phyloP scores from a whole-genome alignment of 2,888 invertebrate species.

The Gryllus longicercus region DNA sequence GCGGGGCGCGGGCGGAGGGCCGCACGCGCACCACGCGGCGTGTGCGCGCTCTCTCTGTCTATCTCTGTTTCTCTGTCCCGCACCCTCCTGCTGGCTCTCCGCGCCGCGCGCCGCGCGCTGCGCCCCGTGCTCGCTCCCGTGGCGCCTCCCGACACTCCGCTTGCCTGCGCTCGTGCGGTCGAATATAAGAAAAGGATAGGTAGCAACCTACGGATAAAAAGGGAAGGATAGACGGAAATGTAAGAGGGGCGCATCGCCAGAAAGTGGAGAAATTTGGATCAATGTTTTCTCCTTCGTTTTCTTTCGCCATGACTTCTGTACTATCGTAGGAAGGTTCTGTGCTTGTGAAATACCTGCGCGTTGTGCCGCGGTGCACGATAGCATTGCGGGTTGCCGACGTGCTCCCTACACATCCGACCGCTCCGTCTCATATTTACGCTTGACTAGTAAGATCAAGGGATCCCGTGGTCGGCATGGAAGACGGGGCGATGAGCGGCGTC shows the following conservation, averaged over 20 bases:
- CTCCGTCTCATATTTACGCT: too few species aligned
- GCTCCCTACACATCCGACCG: too few species aligned
- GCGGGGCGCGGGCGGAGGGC: neutral
- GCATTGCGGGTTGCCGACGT: too few species aligned
- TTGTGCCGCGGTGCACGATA: too few species aligned
- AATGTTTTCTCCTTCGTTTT: slow-evolving; percentile 11
- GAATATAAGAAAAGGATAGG: slow-evolving; percentile 1
- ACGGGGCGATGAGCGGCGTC: too few species aligned
- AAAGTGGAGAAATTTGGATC: slow-evolving; percentile 10
- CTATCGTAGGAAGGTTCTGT: neutral
- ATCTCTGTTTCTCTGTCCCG: neutral
- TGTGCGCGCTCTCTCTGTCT: neutral
- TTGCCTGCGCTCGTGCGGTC: neutral
- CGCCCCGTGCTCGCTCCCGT: neutral
- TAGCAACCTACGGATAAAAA: neutral
- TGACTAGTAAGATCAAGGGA: too few species aligned
- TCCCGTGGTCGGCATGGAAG: too few species aligned
- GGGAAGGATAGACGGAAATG: neutral
- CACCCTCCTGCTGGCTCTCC: neutral
- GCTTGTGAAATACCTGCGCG: neutral
- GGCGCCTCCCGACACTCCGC: neutral
- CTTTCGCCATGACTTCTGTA: neutral
- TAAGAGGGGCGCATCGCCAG: neutral
- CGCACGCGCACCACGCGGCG: neutral
- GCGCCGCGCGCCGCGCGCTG: too few species aligned